Base-by-base conservation (phyloP, 2,797 vertebrate species). In the Lepilemur ruficaudatus region DNA sequence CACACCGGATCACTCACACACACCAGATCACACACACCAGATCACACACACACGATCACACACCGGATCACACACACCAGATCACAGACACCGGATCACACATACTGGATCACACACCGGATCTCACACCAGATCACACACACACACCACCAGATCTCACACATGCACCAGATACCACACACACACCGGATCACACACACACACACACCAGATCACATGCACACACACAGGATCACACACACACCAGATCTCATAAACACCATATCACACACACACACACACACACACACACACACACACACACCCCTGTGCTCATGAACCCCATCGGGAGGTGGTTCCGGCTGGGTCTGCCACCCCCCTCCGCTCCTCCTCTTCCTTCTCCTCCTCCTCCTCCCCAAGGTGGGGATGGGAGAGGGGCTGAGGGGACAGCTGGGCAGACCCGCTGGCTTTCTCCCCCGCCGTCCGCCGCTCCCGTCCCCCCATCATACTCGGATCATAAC, bases 401-500 rank as follows among this genome's bases (percentile, higher is more conserved):
- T 5, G 61, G 82, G 87, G 76, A 38, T 50, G 17, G 46, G 69
- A 38, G 18, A 38, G 87, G 84, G 86, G 72, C 38, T 48, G 0
- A 13, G n/a, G 79, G 70, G 75, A n/a, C 22, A 7, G 1, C 32
- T 1, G 41, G 76, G 82, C 70, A 52, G 67, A 41, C 80, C 52
- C 9, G 50, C 61, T 59, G 18, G 61, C 87, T 91, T 28, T n/a
- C 38, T 28, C 63, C 59, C 32, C 17, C 1, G 11, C 65, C 85
- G 20, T 7, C 63, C 35, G 59, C 76, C 48, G 0, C 59, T 79
- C 89, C 89, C 7, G 30, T 38, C 46, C 63, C 92, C 75, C 57
- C 96, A 63, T 92, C 97, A 57, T 69, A 43, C 52, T 25, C 63
- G 98, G 98, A 99, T 99, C 99, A 98, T 99, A 99, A 99, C 98